Evolutionary conservation across 2,113 vertebrate genomes (phyloP).

Genomic region (human (Homo sapiens)): DNA sequence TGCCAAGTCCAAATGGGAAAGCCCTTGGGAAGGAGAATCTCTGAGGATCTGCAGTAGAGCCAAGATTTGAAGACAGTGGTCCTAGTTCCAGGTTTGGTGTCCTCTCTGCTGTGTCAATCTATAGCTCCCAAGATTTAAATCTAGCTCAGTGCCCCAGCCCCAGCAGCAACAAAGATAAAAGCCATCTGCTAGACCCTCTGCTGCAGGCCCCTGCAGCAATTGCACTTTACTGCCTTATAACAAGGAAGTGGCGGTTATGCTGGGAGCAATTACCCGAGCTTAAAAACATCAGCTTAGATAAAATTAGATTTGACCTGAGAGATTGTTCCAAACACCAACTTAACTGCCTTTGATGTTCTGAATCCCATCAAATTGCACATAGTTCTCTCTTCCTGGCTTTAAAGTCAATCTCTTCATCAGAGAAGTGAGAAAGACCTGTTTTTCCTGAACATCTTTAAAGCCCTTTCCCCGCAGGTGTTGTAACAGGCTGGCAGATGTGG

Average conservation of each 20-base stretch:
- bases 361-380: slow-evolving; percentile 55
- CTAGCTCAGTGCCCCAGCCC: not conserved
- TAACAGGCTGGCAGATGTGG: not conserved
- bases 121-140: not conserved
- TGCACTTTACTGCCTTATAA: not conserved
- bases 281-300: slow-evolving; percentile 63
- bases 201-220: not conserved
- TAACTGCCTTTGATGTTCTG: slow-evolving; percentile 62
- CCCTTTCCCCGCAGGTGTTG: slow-evolving; percentile 13
- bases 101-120: not conserved
- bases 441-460: slow-evolving; percentile 51
- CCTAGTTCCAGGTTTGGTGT: not conserved
- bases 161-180: not conserved
- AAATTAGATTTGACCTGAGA: slow-evolving; percentile 75
- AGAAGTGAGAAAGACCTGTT: slow-evolving; percentile 42
- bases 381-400: slow-evolving; percentile 63
- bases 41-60: not conserved
- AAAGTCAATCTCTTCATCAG: slow-evolving; percentile 58
- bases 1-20: not conserved
- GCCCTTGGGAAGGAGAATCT: not conserved
- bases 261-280: slow-evolving; percentile 54
- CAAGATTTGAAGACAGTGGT: not conserved
- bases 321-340: slow-evolving; percentile 62
- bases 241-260: not conserved
- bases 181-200: not conserved